Evolutionary conservation across 2,888 invertebrate species (phyloP).

Genomic region (Macrophya annulata): DNA sequence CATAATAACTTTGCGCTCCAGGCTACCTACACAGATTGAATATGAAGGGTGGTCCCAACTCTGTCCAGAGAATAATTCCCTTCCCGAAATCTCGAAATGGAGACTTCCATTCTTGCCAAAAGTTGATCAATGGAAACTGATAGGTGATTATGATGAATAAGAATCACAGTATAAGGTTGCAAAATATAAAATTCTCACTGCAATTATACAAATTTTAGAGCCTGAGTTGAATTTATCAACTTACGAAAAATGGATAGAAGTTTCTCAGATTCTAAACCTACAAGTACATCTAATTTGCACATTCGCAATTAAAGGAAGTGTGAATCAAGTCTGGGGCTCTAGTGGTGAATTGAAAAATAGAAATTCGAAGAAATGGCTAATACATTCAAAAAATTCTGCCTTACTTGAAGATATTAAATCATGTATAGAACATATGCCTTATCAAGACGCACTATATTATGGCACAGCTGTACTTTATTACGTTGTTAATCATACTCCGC

Average conservation of each 20-base stretch:
- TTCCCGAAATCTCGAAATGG: slow-evolving; percentile 80
- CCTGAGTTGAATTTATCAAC: slow-evolving; percentile 80
- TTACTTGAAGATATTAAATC: slow-evolving; percentile 70
- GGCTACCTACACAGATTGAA: slow-evolving; percentile 79
- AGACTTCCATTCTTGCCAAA: slow-evolving; percentile 80
- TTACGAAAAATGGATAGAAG: slow-evolving; percentile 80
- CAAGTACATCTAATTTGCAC: slow-evolving; percentile 80
- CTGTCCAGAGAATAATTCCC: slow-evolving; percentile 76
- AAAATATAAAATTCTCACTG: slow-evolving; percentile 48
- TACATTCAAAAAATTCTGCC: slow-evolving; percentile 66
- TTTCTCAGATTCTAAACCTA: slow-evolving; percentile 76
- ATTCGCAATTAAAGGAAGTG: slow-evolving; percentile 80
- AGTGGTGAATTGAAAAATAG: slow-evolving; percentile 56
- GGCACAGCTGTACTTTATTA: slow-evolving; percentile 75
- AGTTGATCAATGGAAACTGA: slow-evolving; percentile 79
- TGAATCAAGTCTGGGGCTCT: slow-evolving; percentile 68
- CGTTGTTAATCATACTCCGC: slow-evolving; percentile 77
- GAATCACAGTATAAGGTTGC: slow-evolving; percentile 39
- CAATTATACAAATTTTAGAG: slow-evolving; percentile 62
- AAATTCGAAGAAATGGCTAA: slow-evolving; percentile 64
- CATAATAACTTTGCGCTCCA: slow-evolving; percentile 61
- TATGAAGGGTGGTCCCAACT: slow-evolving; percentile 80
- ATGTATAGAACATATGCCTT: slow-evolving; percentile 70
- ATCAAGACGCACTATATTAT: slow-evolving; percentile 68
- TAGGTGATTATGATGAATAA: slow-evolving; percentile 68